Base-by-base conservation (phyloP, 2,888 invertebrate species). In the Phyllotreta striolata region DNA sequence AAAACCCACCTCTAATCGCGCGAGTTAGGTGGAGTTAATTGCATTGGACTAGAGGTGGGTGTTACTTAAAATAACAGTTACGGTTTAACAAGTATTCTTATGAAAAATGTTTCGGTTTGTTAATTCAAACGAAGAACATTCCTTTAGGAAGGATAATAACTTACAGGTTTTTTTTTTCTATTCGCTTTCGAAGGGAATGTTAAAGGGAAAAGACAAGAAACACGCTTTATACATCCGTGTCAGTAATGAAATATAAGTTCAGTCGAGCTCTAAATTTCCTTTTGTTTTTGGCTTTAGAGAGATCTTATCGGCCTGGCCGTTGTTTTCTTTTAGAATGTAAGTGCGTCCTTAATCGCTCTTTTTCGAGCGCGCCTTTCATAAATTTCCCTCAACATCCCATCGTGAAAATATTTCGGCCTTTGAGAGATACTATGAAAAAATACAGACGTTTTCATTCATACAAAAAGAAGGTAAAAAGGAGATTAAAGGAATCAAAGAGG, bases 211-310 rank as follows among this genome's bases (percentile, higher is more conserved):
- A 47, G 47, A 24, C 14, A 6, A 24, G 10, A 12, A 47, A 7
- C 14, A 9, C 44, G 12, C 40, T 54, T 54, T 40, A 54, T 54
- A 37, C 54, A 54, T 54, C 54, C 54, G 9, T 54, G 54, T 54
- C 54, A 39, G 14, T 54, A 54, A 54, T 54, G 54, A 54, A 54
- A 54, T 54, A 54, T 40, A 54, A 54, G 54, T 24, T 40, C 54
- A 54, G 7, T 24, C 6, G 14, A 54, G 54, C 54, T 14, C 40
- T 54, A 54, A 54, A 54, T 54, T 54, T 24, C 9, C 54, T 54
- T 54, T 35, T 54, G 54, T 54, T 54, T 54, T 54, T 52, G 24
- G 24, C 52, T 39, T 54, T 12, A 8, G 9, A 9, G 14, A 40
- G 54, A 24, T 54, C 40, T 54, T 54, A 54, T 54, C 54, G 40